Evolutionary conservation across 2,888 invertebrate species (phyloP).

Genomic region (Cerceris rybyensis): DNA sequence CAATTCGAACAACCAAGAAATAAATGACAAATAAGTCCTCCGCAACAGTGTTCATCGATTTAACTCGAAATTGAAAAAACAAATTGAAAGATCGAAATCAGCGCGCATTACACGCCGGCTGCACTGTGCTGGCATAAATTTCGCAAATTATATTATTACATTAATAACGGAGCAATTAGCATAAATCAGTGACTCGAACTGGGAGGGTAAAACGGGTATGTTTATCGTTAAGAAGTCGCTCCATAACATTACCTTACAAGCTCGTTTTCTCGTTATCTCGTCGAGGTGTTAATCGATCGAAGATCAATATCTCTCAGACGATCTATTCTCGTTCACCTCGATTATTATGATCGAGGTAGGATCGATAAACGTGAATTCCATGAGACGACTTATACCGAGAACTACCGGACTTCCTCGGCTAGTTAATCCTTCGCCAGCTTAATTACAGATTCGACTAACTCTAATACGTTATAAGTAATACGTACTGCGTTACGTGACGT

Average conservation of each 20-base stretch:
- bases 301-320: conserved; percentile 68
- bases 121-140: conserved; percentile 9
- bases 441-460: conserved; percentile 11
- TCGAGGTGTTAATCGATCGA: conserved; percentile 67
- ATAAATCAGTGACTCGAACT: conserved; percentile 57
- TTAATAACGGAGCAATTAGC: conserved; percentile 48
- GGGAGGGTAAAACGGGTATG: conserved; percentile 13
- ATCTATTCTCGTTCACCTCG: conserved; percentile 18
- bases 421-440: neutral
- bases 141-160: conserved; percentile 45
- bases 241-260: conserved; percentile 67
- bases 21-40: too few species aligned
- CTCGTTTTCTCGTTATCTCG: conserved; percentile 65
- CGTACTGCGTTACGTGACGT: conserved; percentile 16
- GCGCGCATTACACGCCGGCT: conserved; percentile 29
- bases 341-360: conserved; percentile 22
- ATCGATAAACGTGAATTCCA: conserved; percentile 32
- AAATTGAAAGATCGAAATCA: too few species aligned
- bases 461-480: conserved; percentile 24
- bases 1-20: too few species aligned
- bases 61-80: too few species aligned
- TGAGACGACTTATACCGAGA: neutral
- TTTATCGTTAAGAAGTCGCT: conserved; percentile 54
- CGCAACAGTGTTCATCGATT: too few species aligned
- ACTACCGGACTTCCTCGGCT: conserved; percentile 8